Conservation (phyloP, 2,113 vertebrate species). For the Lamprologus ornatipinnis region DNA sequence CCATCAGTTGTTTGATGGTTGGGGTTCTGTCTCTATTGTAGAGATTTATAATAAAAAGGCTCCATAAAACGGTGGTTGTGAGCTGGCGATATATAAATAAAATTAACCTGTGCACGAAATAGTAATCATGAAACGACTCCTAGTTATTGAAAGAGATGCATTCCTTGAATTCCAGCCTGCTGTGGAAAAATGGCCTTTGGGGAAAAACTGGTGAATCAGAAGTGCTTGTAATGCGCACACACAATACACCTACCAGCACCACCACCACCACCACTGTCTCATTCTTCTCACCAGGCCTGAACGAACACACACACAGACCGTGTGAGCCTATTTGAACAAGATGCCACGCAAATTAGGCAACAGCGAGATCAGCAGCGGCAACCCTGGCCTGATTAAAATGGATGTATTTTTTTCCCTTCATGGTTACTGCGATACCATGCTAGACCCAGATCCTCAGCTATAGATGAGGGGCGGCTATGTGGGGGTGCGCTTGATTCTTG, state of each 20-base stretch:
- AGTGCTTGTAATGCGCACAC: background rate
- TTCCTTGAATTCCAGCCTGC: background rate
- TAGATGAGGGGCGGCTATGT: background rate
- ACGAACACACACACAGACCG: background rate
- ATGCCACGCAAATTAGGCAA: constrained; percentile 15
- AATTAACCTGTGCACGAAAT: background rate
- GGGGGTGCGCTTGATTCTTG: constrained; percentile 10
- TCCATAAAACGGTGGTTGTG: background rate
- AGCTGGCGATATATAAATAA: background rate
- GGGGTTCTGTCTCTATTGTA: background rate
- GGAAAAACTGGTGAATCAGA: background rate
- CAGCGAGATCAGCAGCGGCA: background rate
- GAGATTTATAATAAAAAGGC: background rate
- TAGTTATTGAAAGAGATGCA: background rate
- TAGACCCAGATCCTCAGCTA: constrained; percentile 41
- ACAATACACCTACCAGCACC: background rate
- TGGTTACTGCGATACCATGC: constrained; percentile 24
- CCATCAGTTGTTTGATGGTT: background rate
- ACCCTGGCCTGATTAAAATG: constrained; percentile 50
- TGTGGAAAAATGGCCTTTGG: background rate
- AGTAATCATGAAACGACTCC: background rate
- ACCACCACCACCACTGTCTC: background rate
- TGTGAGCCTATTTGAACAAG: constrained; percentile 6
- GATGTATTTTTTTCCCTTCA: constrained; percentile 4
- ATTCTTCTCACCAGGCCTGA: background rate